A percentile compares a stretch with the other conserved stretches of the same genome.
Conservation (phyloP, 2,113 vertebrate genomes). For the Alethe diademata region DNA sequence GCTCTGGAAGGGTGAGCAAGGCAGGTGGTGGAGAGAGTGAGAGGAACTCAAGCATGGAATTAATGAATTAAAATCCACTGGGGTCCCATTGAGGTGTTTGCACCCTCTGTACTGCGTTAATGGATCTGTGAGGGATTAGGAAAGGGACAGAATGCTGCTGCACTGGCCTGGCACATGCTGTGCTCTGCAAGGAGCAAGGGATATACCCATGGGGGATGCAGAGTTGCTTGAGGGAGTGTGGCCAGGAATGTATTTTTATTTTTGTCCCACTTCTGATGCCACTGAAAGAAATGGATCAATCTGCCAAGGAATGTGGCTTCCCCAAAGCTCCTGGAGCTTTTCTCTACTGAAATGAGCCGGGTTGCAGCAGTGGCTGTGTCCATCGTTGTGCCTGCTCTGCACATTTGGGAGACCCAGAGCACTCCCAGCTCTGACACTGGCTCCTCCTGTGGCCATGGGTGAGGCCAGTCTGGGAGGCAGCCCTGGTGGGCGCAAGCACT, state of each 20-base stretch:
- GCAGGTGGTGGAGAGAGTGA: background rate
- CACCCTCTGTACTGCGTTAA: background rate
- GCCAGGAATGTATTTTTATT: background rate
- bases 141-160: background rate
- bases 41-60: background rate
- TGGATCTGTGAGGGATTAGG: background rate
- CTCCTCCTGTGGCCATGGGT: accelerated
- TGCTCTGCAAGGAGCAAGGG: background rate
- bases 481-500: accelerated
- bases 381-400: accelerated
- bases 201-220: background rate
- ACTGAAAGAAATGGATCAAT: background rate
- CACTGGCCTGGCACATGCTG: accelerated
- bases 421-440: background rate
- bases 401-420: background rate
- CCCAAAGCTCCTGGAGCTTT: background rate
- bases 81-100: background rate
- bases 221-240: accelerated
- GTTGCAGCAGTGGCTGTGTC: background rate
- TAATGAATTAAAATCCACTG: background rate
- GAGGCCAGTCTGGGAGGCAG: background rate
- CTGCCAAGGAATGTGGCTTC: background rate
- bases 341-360: background rate
- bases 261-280: background rate
- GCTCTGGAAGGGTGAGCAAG: background rate